phyloP scores from a whole-genome alignment of 2,888 invertebrate genomes.

The Ptilodon capucinus region DNA sequence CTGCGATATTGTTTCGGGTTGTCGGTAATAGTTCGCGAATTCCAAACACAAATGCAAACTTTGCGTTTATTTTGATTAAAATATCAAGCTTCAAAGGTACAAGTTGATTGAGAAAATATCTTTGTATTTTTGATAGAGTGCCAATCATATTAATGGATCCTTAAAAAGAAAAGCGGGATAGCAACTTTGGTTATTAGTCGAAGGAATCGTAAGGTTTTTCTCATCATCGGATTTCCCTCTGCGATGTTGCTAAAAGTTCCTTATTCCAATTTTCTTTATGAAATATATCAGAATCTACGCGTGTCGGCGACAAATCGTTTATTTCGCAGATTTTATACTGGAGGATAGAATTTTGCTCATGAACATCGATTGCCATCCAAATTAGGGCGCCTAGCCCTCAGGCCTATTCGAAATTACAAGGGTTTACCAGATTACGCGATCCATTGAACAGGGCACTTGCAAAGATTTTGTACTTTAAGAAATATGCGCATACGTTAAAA shows the following conservation, averaged over 20 bases:
- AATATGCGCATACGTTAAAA: background rate
- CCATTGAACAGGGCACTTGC: constrained; percentile 17
- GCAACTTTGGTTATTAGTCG: background rate
- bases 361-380: constrained; percentile 21
- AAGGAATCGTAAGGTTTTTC: background rate
- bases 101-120: no score
- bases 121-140: no score
- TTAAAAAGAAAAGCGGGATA: no score
- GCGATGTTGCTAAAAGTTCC: no score
- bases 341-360: constrained; percentile 12
- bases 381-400: constrained; percentile 19
- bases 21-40: constrained; percentile 23
- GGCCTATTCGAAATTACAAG: constrained; percentile 23
- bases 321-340: background rate
- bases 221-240: no score
- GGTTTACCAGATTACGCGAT: constrained; percentile 21
- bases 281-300: no score
- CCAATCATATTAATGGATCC: no score
- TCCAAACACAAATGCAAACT: constrained; percentile 23
- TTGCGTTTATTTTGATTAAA: constrained; percentile 29
- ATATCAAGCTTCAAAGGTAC: constrained; percentile 11
- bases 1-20: constrained; percentile 20
- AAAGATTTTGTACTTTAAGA: constrained; percentile 19
- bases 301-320: no score
- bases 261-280: no score